Base-by-base conservation (phyloP, 64 coral and sea anemone species). In the Hydrozoanthus tunicans region DNA sequence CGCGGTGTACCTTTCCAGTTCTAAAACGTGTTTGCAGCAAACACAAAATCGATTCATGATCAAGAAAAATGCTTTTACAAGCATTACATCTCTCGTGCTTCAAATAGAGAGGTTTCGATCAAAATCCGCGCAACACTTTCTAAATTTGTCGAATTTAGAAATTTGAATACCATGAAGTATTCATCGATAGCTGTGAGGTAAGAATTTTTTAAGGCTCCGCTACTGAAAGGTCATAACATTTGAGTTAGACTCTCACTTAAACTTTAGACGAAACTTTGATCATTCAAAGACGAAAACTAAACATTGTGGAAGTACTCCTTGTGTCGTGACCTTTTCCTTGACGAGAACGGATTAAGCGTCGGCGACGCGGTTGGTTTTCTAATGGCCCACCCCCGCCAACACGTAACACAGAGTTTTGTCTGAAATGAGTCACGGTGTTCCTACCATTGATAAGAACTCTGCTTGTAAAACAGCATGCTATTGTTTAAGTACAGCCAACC, bases 311-410 rank as follows among this genome's bases (percentile, higher is more conserved):
- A 43, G 51, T 59, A 75, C n/a, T 27, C 13, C 24, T 57, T n/a
- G 67, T 86, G 84, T 73, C 56, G n/a, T 56, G 84, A 88, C 84
- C 84, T 86, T 86, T 88, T 20, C n/a, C 68, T 69, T 88, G 68
- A 11, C 7, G 5, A 5, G 10, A 3, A 0, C 12, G 25, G 20
- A 58, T 15, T 10, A 23, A 73, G 56, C 55, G 11, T 20, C 58
- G 55, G 56, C 59, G 82, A 86, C n/a, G 69, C 5, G 17, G 32
- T 43, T 43, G 9, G 67, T 1, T 43, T 5, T 14, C n/a, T 86
- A 9, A 24, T 9, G 32, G 7, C 32, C 13, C 66, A 27, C 69
- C 56, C 83, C 62, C 20, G 55, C 55, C n/a, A 24, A 0, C 32
- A 8, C 7, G 8, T 24, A 14, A 6, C 25, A 12, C 11, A 11